Percentiles rank a stretch among this genome's conserved stretches.
Conservation (phyloP, 2,888 invertebrate species). For the Synanthedon vespiformis region DNA sequence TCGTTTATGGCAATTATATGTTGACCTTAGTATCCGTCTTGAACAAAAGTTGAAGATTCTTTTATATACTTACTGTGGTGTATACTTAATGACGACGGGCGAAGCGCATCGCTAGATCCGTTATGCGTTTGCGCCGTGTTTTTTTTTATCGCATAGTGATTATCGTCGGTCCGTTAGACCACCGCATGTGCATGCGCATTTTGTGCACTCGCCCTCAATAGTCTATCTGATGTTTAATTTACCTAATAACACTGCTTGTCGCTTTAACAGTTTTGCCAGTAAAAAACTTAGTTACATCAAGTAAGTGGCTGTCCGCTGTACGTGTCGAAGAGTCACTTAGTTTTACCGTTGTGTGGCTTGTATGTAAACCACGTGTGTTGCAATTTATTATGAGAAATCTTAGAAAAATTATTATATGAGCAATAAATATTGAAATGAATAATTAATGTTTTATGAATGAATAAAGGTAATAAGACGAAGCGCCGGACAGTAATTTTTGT, state of each 20-base stretch:
- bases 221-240: no score
- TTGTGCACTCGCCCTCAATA: neutral
- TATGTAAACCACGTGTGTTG: no score
- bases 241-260: neutral
- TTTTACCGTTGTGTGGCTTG: conserved; percentile 20
- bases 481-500: no score
- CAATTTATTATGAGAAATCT: no score
- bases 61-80: neutral
- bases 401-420: no score
- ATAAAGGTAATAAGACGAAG: no score
- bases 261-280: neutral
- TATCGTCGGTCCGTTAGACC: conserved; percentile 51
- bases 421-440: no score
- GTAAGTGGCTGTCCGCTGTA: conserved; percentile 1
- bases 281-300: neutral
- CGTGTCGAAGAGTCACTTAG: conserved; percentile 4
- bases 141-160: conserved; percentile 46
- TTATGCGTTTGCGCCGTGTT: conserved; percentile 45
- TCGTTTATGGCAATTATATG: no score
- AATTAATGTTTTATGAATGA: no score
- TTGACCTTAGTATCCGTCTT: no score
- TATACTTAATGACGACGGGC: conserved; percentile 24
- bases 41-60: no score
- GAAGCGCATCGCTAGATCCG: conserved; percentile 35
- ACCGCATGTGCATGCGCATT: conserved; percentile 44